phyloP scores from a whole-genome alignment of 2,113 vertebrate species.

The Mobula birostris region DNA sequence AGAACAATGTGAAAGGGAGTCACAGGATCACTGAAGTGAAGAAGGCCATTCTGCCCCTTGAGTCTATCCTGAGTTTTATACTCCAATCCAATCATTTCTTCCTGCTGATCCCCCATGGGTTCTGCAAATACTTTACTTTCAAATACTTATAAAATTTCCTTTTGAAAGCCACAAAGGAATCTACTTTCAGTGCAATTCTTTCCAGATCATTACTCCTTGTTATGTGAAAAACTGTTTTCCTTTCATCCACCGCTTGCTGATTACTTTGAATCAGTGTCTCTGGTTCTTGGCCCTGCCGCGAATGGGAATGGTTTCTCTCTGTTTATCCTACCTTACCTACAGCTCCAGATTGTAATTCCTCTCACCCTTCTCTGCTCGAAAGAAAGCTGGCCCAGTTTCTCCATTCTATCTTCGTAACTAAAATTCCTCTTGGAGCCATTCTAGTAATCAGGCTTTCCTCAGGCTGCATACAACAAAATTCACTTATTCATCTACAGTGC shows the following conservation, averaged over 20 bases:
- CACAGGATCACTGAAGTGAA: not conserved
- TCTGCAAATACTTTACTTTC: not conserved
- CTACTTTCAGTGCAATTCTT: not conserved
- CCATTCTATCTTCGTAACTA: too few species aligned
- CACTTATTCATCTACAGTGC: too few species aligned
- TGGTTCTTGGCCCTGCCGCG: not conserved
- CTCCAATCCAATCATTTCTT: not conserved
- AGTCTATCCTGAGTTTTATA: not conserved
- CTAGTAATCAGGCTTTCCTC: too few species aligned
- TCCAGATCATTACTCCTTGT: not conserved
- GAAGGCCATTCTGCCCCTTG: not conserved
- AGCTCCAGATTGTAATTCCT: too few species aligned
- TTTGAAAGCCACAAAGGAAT: not conserved
- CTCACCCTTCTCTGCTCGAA: too few species aligned
- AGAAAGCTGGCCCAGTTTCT: too few species aligned
- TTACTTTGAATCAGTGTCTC: not conserved
- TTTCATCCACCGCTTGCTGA: not conserved
- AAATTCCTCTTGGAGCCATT: too few species aligned
- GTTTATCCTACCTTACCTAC: too few species aligned
- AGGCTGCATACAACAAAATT: too few species aligned
- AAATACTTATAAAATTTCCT: not conserved
- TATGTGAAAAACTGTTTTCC: not conserved
- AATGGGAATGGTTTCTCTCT: not conserved
- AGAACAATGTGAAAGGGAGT: not conserved
- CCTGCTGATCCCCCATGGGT: not conserved